phyloP scores from a whole-genome alignment of 1,140 invertebrate genomes.

The Drosophila aff. region DNA sequence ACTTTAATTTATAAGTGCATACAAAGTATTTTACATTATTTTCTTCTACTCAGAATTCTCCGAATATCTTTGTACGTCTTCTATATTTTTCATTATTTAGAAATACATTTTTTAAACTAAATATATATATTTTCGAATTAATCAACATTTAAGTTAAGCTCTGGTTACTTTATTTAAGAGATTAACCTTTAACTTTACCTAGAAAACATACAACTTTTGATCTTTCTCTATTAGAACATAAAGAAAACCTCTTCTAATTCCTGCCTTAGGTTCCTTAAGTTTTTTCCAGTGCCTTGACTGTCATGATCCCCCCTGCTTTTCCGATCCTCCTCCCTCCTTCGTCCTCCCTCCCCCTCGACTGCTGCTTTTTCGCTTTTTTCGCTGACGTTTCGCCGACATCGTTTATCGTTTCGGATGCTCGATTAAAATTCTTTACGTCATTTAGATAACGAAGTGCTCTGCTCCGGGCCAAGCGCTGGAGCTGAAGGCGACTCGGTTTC shows the following conservation, averaged over 20 bases:
- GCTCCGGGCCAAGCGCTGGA: slow-evolving; percentile 2
- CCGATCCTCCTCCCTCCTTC: neutral
- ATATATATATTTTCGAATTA: too few relatives aligned
- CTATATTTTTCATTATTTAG: too few relatives aligned
- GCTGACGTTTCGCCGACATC: slow-evolving; percentile 50
- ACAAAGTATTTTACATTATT: too few relatives aligned
- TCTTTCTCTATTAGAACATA: neutral
- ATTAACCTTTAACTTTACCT: too few relatives aligned
- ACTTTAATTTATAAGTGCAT: too few relatives aligned
- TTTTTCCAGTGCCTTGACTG: slow-evolving; percentile 12
- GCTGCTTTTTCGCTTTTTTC: slow-evolving; percentile 8
- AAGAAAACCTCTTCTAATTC: neutral
- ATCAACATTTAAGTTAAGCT: too few relatives aligned
- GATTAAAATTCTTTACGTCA: slow-evolving; percentile 81
- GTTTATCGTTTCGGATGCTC: slow-evolving; percentile 76
- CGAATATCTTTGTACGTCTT: too few relatives aligned
- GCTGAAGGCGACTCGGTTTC: slow-evolving; percentile 4
- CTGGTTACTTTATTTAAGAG: too few relatives aligned
- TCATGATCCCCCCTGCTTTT: slow-evolving; percentile 4
- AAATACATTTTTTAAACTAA: too few relatives aligned
- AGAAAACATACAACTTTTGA: neutral
- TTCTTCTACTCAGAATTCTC: too few relatives aligned
- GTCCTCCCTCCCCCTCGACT: neutral
- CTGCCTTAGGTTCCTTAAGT: too few relatives aligned
- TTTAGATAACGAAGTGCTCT: slow-evolving; percentile 59